Base-by-base conservation (phyloP, 2,113 vertebrate genomes). In the Psittacara wagleri region DNA sequence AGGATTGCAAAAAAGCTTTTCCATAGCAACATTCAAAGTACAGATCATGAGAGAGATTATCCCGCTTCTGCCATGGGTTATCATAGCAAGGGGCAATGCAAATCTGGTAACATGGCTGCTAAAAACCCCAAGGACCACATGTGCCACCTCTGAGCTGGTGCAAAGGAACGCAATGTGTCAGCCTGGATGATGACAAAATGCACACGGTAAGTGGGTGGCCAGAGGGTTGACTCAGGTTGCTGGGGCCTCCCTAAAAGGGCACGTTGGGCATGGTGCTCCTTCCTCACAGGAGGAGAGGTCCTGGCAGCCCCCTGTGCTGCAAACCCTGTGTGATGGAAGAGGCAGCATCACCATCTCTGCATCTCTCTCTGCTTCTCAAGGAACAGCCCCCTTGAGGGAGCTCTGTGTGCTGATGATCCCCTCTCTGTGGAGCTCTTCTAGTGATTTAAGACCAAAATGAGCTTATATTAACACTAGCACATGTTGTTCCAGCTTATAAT, bases 11-110 rank as follows among this genome's bases (percentile, higher is more conserved):
- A 95, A 92, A 95, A 29, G 37, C 79, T 92, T 92, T 90, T 92
- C 83, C 95, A 79, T 87, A 86, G 70, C 52, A 87, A n/a, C 87
- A 88, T 91, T 95, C 93, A 97, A 97, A 96, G 95, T 97, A 91
- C 96, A 96, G 49, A 92, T 96, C 92, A 91, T 67, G 94, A 96
- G 46, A 81, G 74, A 86, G 83, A 79, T 89, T 89, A 93, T 89
- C 29, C 77, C 0, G 0, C 16, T 79, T 64, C 70, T 95, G 49
- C 59, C 5, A 3, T 2, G 6, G 66, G 44, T 76, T 96, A 73
- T 79, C 57, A 88, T 33, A 46, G 63, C 6, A 31, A 86, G 49
- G 24, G 86, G 51, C 54, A 83, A 61, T 52, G 68, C 78, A 80
- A 88, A 94, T 61, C 24, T 35, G 48, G 43, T 72, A 67, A 39